These are phyloP conservation scores for Sebastes trivittatus DNA, from an alignment of 2,797 vertebrate species.

Conservation along the genomic window DNA sequence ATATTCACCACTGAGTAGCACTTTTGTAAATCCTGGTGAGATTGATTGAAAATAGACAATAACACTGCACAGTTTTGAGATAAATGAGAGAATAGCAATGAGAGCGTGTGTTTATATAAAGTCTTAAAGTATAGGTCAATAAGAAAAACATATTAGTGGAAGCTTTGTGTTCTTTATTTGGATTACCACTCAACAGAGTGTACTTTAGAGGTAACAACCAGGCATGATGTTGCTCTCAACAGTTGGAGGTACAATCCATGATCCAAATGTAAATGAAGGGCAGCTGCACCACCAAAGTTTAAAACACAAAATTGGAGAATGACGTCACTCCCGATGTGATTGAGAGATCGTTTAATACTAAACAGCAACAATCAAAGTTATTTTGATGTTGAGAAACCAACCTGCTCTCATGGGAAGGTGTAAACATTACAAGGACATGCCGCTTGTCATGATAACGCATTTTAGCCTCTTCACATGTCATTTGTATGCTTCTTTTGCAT, in stretches of 20 bases:
- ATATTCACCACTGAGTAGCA: neutral
- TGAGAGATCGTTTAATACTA: neutral
- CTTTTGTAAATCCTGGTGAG: neutral
- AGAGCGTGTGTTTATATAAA: neutral
- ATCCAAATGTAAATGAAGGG: neutral
- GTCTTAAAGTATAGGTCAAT: neutral
- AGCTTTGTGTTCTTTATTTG: neutral
- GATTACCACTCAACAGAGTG: neutral
- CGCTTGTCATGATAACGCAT: too few relatives aligned
- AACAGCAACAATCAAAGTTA: neutral
- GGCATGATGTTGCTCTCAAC: neutral
- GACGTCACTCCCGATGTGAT: neutral
- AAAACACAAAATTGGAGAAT: neutral
- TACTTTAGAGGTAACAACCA: neutral
- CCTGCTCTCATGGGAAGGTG: too few relatives aligned
- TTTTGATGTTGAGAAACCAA: neutral
- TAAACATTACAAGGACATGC: too few relatives aligned
- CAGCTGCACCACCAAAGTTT: too few relatives aligned
- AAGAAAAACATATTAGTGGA: neutral
- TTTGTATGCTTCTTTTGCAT: too few relatives aligned
- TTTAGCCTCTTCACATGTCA: rapidly evolving
- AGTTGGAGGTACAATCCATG: neutral
- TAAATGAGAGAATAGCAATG: neutral
- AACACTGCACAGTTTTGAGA: neutral
- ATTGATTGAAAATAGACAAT: neutral